A percentile compares a stretch with the other conserved stretches of the same genome.
Evolutionary conservation across 2,797 vertebrate genomes (phyloP).

Genomic region (Aulostomus chinensis): DNA sequence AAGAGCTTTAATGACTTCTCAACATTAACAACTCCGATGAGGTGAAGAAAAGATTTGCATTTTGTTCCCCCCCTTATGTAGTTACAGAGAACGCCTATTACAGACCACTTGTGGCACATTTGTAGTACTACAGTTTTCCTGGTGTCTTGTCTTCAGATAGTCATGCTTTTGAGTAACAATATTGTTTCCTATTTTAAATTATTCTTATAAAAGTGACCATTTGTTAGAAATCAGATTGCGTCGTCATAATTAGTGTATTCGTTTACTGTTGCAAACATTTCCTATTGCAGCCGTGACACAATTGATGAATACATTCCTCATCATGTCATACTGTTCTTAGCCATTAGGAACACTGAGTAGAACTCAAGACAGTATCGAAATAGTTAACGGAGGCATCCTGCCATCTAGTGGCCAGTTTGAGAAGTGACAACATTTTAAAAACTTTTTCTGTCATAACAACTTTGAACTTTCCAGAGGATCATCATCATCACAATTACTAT

Average conservation of each 20-base stretch:
- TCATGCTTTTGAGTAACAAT: no score
- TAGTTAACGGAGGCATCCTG: slow-evolving; percentile 34
- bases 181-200: no score
- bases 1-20: slow-evolving; percentile 58
- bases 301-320: neutral
- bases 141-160: no score
- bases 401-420: slow-evolving; percentile 41
- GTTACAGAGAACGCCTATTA: slow-evolving; percentile 10
- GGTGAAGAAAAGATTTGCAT: slow-evolving; percentile 48
- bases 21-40: slow-evolving; percentile 48
- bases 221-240: neutral
- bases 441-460: no score
- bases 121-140: neutral
- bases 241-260: neutral
- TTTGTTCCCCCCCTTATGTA: neutral
- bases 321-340: no score
- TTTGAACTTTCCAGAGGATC: no score
- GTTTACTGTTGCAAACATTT: slow-evolving; percentile 9
- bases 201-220: no score
- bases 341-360: no score
- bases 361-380: no score
- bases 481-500: no score
- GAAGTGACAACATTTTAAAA: no score
- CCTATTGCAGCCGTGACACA: neutral
- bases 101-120: slow-evolving; percentile 6